Base-by-base conservation (phyloP, 2,113 vertebrate genomes). In the Astur gentilis region DNA sequence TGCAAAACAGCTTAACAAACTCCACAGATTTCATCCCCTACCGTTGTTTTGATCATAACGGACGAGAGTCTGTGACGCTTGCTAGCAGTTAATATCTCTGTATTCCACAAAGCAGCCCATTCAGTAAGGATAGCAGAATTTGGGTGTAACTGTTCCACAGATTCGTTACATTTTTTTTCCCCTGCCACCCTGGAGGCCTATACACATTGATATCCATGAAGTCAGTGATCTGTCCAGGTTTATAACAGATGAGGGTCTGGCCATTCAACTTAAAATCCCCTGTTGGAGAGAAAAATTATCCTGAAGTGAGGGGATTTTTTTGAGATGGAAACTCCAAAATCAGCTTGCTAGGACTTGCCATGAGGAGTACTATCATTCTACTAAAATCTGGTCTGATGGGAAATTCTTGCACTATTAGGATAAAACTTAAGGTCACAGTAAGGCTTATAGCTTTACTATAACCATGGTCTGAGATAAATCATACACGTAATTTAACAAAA, bases 11-110 rank as follows among this genome's bases (percentile, higher is more conserved):
- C 23, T 52, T 34, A 47, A 61, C 11, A 13, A 47, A 64, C 10
- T 44, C 34, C 54, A 9, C 34, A 58, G 54, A 21, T 52, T 85
- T 85, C 81, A 60, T 36, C 31, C 40, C 50, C 29, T 82, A 4
- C 31, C 19, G 5, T 26, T 64, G 34, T 49, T 77, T 20, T 0
- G 0, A 3, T 34, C 4, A 0, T 27, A 50, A 27, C 3, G 12
- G 50, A 45, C 9, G 2, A 64, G 31, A 50, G 38, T 25, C 57
- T 54, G 36, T 62, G 67, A 54, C 5, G 5, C 22, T 44, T 44
- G 27, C 42, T 31, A 25, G 22, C 72, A 61, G 58, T 62, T 49
- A 50, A 6, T 26, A 6, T 44, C 11, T 1, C 77, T 52, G 4
- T 20, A 21, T 76, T 47, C 55, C 47, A 26, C 27, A 44, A 87